Evolutionary conservation across 1,140 invertebrate species (phyloP), one percentile per base, ranked within the genome.

Genomic region (Euglossa dilemma): DNA sequence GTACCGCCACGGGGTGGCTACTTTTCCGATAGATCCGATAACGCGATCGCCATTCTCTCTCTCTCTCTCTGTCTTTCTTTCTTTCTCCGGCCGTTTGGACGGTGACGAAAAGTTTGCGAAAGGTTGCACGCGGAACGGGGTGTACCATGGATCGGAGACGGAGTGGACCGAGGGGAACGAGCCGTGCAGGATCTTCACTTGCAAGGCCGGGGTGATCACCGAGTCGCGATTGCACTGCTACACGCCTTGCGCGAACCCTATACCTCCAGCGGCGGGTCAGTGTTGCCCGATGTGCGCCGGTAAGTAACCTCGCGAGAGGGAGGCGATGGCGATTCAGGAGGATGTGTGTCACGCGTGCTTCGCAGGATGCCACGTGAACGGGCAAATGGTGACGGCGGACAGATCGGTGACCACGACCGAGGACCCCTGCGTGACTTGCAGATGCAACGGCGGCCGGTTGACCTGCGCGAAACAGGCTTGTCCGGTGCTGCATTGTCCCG

Each of bases 361-460:
- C 12, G 2, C 93, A 97, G 97, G 97, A 88, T 98, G 97, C 90
- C 95, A 95, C 88, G 96, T 98, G 86, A 98, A 98, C 88, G 96
- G 96, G 8, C 95, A 96, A 83, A 92, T 95, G 52, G 95, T 95
- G 28, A 94, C 95, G 5, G 96, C 97, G 86, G 97, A 97, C n/a
- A 95, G 97, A 72, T 96, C 97, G 85, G 97, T 97, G 20, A 95
- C 95, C 36, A 96, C 97, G 45, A 96, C 96, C 57, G 97, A 97
- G 89, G 98, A 99, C 94, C 97, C 98, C 1, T 99, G 98, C 92
- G 94, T 98, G 57, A 96, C 96, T 78, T 99, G 98, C 93, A 96
- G 96, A 77, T 99, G 98, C 93, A 95, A 96, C 74, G 94, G 95
- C n/a, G 96, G 96, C 16, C 95, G 95, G 50, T 94, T 98, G 89